A percentile compares a stretch with the other conserved stretches of the same genome.
phyloP scores from a whole-genome alignment of 2,113 vertebrate species.

The Thunnus maccoyii region DNA sequence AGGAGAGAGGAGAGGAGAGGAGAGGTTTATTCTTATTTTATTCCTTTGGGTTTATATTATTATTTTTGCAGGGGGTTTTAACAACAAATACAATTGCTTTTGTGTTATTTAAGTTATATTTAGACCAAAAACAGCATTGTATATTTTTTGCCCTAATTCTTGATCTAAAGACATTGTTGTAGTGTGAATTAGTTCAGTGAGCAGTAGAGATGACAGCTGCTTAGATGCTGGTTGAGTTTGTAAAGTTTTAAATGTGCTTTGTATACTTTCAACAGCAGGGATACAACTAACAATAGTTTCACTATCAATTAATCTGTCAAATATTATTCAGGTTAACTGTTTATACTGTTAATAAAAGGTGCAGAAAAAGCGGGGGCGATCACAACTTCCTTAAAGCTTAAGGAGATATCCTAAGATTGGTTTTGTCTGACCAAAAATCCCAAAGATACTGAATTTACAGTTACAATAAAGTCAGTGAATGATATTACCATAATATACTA shows the following conservation, averaged over 20 bases:
- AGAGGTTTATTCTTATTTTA: conserved; percentile 31
- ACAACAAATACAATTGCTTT: conserved; percentile 27
- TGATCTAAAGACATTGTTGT: background rate
- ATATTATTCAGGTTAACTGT: background rate
- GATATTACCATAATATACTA: too few relatives aligned
- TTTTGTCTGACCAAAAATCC: too few relatives aligned
- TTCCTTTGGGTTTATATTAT: conserved; percentile 2
- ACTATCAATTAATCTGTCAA: background rate
- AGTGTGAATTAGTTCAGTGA: background rate
- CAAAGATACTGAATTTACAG: too few relatives aligned
- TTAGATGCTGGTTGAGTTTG: background rate
- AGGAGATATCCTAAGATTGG: too few relatives aligned
- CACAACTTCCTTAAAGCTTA: too few relatives aligned
- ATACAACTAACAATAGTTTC: background rate
- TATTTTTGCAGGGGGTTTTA: conserved; percentile 12
- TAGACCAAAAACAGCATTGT: background rate
- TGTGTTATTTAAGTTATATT: background rate
- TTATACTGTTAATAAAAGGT: background rate
- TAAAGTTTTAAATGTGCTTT: background rate
- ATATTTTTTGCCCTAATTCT: conserved; percentile 12
- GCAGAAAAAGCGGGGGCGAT: background rate
- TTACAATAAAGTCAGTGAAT: too few relatives aligned
- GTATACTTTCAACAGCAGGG: background rate
- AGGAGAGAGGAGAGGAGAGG: background rate
- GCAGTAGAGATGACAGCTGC: background rate